Conservation (phyloP, 2,888 invertebrate genomes). For the Thereva unica region DNA sequence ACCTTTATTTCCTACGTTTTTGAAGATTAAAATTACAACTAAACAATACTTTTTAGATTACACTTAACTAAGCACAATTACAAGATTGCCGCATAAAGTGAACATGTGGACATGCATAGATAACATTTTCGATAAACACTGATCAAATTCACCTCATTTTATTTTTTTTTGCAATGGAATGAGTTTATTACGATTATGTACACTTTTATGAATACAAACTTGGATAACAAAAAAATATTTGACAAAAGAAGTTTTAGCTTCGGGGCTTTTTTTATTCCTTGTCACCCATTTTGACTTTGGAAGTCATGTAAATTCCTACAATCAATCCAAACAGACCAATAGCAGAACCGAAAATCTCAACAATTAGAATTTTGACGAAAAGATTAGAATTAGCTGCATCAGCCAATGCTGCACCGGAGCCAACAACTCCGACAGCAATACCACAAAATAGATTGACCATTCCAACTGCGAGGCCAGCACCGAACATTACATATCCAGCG, state of each 20-base stretch:
- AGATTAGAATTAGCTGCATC: slow-evolving; percentile 96
- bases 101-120: too few relatives aligned
- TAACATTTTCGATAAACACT: too few relatives aligned
- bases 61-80: too few relatives aligned
- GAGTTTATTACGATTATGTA: not conserved
- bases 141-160: too few relatives aligned
- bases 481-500: slow-evolving; percentile 94
- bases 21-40: too few relatives aligned
- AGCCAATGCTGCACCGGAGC: slow-evolving; percentile 95
- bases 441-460: slow-evolving; percentile 92
- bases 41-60: too few relatives aligned
- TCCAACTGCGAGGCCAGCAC: slow-evolving; percentile 93
- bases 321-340: slow-evolving; percentile 98
- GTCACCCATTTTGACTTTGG: slow-evolving; percentile 79
- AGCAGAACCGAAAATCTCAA: slow-evolving; percentile 99
- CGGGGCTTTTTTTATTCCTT: slow-evolving; percentile 54
- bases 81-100: too few relatives aligned
- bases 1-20: too few relatives aligned
- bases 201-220: slow-evolving; percentile 18
- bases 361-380: slow-evolving; percentile 97
- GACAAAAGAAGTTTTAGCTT: slow-evolving; percentile 14
- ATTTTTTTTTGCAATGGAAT: too few relatives aligned
- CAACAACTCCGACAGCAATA: slow-evolving; percentile 96
- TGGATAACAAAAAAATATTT: not conserved
- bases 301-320: slow-evolving; percentile 94